Evolutionary conservation across 1,140 invertebrate species (phyloP).

Genomic region (Drosophila bipectinata): DNA sequence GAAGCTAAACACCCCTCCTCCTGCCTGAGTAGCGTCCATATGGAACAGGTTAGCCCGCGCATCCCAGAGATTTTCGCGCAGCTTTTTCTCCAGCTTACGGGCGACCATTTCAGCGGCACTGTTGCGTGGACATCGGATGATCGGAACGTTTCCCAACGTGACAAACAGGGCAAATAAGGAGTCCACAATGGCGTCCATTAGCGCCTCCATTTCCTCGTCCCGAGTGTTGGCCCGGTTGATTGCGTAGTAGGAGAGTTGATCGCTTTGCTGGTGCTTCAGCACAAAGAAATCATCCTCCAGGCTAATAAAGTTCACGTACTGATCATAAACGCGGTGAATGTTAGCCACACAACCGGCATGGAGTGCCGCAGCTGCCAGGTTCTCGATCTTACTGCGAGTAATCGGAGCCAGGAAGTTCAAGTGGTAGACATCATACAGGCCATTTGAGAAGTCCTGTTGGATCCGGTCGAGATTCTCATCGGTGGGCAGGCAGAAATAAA

Average conservation of each 20-base stretch:
- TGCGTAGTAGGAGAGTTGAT: constrained; percentile 95
- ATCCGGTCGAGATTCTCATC: constrained; percentile 98
- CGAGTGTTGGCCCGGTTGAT: constrained; percentile 97
- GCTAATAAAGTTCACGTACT: constrained; percentile 99
- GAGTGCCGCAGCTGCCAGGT: constrained; percentile 95
- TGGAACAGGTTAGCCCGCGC: constrained; percentile 98
- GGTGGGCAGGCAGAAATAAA: constrained; percentile 99
- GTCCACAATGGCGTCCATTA: constrained; percentile 98
- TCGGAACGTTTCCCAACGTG: constrained; percentile 96
- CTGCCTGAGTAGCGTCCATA: constrained; percentile 90
- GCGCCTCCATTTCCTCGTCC: constrained; percentile 97
- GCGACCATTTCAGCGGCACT: constrained; percentile 99
- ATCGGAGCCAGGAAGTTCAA: constrained; percentile 99
- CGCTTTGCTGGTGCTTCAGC: constrained; percentile 95
- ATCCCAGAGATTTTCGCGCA: constrained; percentile 98
- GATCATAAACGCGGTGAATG: constrained; percentile 98
- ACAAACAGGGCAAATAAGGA: constrained; percentile 99
- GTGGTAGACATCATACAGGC: constrained; percentile 97
- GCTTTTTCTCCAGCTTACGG: constrained; percentile 98
- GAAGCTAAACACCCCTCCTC: constrained; percentile 92
- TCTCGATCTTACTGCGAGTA: constrained; percentile 96
- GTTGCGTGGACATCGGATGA: constrained; percentile 97
- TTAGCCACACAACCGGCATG: constrained; percentile 94
- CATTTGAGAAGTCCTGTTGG: constrained; percentile 95
- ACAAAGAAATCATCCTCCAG: constrained; percentile 99